Conservation (phyloP, 2,797 vertebrate genomes). For the Loriculus beryllinus region DNA sequence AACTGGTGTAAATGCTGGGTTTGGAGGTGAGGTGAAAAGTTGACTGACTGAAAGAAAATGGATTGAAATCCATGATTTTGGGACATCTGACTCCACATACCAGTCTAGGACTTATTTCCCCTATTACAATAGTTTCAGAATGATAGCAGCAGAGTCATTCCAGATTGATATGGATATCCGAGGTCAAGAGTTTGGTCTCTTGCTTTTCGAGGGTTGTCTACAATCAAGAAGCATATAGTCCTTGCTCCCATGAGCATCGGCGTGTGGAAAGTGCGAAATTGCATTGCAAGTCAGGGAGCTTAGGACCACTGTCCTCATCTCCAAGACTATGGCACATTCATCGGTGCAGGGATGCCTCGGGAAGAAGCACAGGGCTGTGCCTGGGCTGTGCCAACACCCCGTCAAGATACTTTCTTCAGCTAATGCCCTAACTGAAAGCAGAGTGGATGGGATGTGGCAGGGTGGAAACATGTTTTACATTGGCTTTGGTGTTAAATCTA, state of each 20-base stretch:
- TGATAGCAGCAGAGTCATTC: background rate
- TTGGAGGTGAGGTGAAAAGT: background rate
- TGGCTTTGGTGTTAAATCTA: background rate
- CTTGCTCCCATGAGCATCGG: fast-evolving
- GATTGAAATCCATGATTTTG: background rate
- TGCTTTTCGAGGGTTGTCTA: background rate
- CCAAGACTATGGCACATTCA: background rate
- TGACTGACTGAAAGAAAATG: background rate
- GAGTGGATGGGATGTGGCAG: fast-evolving
- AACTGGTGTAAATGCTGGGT: background rate
- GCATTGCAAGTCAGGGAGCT: background rate
- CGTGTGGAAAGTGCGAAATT: background rate
- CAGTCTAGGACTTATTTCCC: background rate
- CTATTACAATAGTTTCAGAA: background rate
- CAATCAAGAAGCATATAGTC: background rate
- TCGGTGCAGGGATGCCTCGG: background rate
- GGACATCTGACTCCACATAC: background rate
- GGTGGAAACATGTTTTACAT: background rate
- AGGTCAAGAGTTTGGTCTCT: background rate
- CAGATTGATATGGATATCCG: background rate
- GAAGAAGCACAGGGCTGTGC: background rate
- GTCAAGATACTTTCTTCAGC: background rate
- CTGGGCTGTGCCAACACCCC: background rate
- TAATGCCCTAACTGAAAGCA: fast-evolving
- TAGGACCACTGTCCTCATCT: background rate